Base-by-base conservation (phyloP, 2,797 vertebrate species). In the Aphelocoma californica region DNA sequence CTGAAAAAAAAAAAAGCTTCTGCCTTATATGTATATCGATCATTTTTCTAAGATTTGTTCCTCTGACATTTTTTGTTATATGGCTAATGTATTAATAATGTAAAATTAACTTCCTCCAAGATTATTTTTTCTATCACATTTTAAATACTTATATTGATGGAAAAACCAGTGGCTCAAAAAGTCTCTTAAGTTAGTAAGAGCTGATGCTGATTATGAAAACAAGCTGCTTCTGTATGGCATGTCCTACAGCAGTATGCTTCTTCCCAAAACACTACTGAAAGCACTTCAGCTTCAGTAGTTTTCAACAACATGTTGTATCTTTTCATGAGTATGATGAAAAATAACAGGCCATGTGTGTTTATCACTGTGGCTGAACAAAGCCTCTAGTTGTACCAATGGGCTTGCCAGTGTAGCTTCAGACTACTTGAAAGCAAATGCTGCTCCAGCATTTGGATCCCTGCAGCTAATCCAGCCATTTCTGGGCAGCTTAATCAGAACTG, bases 261-360 rank as follows among this genome's bases (percentile, higher is more conserved):
- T 64, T 42, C 34, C 38, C 32, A 69, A 28, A 83, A 51, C 14
- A 6, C 24, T 28, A 0, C 26, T 54, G 67, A 45, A 71, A 50
- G 40, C 16, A 26, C 61, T 79, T 73, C 19, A 48, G 20, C 21
- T 47, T 58, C 40, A 69, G 19, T 9, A 38, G 57, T 65, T 86
- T 86, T 86, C 38, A 83, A 61, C 45, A 74, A 2, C 19, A 5
- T 3, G 0, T 34, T 74, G 23, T 57, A 2, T 42, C 18, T 47
- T 74, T 71, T 40, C 14, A 2, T 23, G 34, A 18, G 9, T 47
- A 9, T 3, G 1, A 32, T 50, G 21, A 23, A 51, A 18, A 66
- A 12, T 32, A 38, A 28, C 2, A 18, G 23, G 25, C 42, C 17
- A 2, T 9, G 2, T 2, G 0, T 54, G 19, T n/a, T 83, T 72